Evolutionary conservation across 53 echinoderm and acorn worm species (phyloP), one percentile per base, ranked within the genome.

Genomic region (Apostichopus leukothele): DNA sequence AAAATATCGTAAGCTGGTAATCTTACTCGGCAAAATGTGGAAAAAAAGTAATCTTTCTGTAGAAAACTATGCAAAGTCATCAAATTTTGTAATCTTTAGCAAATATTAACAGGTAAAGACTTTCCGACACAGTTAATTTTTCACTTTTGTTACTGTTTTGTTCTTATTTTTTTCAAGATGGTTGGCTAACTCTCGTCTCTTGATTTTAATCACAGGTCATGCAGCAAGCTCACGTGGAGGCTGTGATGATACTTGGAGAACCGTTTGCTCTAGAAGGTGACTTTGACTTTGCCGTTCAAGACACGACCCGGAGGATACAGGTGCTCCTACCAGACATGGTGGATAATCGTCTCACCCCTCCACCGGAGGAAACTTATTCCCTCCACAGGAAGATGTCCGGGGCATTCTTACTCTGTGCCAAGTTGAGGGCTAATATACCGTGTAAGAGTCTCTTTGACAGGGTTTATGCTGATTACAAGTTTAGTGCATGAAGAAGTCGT

Each of bases 181-280:
- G 25, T 25, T 39, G 39, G 39, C 2, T 3, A 39, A 39, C 39
- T 39, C 39, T 90, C 52, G 7, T 57, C 23, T 86, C 8, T 25
- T 39, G 39, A 39, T 39, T 39, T 39, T 1, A 39, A 39, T 39
- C 39, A 5, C 88, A 98, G 95, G 93, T 89, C 18, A 98, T 98
- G 98, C 88, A 96, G 86, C 84, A 96, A 54, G 96, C 98, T 52
- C 98, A 98, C 74, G 93, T 95, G 9, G 94, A 98, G 79, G 98
- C 98, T 0, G 98, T 98, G 19, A 98, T 98, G 98, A 96, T 98
- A 63, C 93, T 98, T 0, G 98, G 98, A 9, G 95, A 98, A 85
- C 93, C 98, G 0, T 98, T 98, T 79, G 1, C 76, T 11, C 73
- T 52, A 5, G 67, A 83, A 4, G 90, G 91, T 73, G 80, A 90